Conservation (phyloP, 2,113 vertebrate species). For the Hypomesus transpacificus region DNA sequence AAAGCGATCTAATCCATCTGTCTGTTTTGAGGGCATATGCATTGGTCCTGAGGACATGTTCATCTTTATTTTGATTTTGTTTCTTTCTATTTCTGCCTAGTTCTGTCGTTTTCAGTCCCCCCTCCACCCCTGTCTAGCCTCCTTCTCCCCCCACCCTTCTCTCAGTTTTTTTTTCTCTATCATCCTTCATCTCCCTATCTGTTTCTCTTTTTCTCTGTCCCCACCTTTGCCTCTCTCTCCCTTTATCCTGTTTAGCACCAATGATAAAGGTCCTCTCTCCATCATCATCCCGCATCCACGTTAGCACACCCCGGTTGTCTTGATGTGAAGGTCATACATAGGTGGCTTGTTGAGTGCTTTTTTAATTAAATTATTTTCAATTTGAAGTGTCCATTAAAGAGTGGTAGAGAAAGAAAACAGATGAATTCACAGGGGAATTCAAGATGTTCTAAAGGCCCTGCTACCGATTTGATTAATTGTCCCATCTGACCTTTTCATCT, state of each 20-base stretch:
- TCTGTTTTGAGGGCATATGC: no score
- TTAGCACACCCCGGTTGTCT: constrained; percentile 14
- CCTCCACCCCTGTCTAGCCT: background rate
- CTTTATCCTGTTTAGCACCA: background rate
- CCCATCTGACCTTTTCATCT: no score
- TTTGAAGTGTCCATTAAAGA: constrained; percentile 19
- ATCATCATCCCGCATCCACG: constrained; percentile 11
- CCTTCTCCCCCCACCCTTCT: background rate
- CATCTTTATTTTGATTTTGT: background rate
- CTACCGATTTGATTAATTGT: constrained; percentile 33
- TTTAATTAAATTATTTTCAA: constrained; percentile 52
- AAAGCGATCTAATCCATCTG: no score
- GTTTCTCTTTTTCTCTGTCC: background rate
- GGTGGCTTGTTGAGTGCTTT: constrained; percentile 41
- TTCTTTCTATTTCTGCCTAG: background rate
- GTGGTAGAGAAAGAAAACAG: constrained; percentile 31
- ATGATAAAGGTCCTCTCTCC: no score
- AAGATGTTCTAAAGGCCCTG: constrained; percentile 9
- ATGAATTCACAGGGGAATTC: constrained; percentile 47
- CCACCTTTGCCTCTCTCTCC: background rate
- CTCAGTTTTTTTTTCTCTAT: background rate
- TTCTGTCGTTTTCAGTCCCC: no score
- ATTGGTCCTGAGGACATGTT: no score
- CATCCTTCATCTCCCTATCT: constrained; percentile 6
- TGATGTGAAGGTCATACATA: constrained; percentile 43